Base-by-base conservation (phyloP, 23 tunicate species). In the Styela plicata region DNA sequence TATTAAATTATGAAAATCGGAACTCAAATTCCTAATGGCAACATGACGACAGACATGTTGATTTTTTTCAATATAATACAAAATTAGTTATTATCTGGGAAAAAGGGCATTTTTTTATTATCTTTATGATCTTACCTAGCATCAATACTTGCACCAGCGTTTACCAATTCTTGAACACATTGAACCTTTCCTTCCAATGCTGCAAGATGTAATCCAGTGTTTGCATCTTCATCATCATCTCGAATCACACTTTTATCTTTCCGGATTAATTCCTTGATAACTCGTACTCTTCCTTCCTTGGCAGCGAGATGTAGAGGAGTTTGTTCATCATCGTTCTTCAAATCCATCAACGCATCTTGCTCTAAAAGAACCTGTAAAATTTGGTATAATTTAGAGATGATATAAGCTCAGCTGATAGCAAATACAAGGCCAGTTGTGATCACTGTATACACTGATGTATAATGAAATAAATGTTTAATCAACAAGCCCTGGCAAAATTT, bases 271-370 rank as follows among this genome's bases (percentile, higher is more conserved):
- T 80, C 86, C 78, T 73, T 33, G 16, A 95, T 84, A 61, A 95
- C 82, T 77, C 74, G 83, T 34, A 86, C 88, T 21, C 69, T 79
- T 17, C 99, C 99, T 2, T 74, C 61, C 5, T 83, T 84, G 1
- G 99, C 96, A 33, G 99, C 99, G 23, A 89, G 85, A 64, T 95
- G 99, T 63, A 95, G 73, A 1, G 99, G 96, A 64, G 99, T 95
- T 86, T 95, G 96, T 75, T 95, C 99, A 30, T 89, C 99, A 52
- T 95, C 99, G 73, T 95, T 95, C 84, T 95, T 95, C 27, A 64
- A 64, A 52, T 90, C 96, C 24, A 79, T 64, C 18, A 64, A 37
- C 3, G 92, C 92, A 52, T 84, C 87, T 27, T 83, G 70, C 25
- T 93, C 93, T 52, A 93, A 74, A 28, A 93, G 61, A 26, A 87